phyloP scores from a whole-genome alignment of 2,888 invertebrate species.

The Synergus gifuensis region DNA sequence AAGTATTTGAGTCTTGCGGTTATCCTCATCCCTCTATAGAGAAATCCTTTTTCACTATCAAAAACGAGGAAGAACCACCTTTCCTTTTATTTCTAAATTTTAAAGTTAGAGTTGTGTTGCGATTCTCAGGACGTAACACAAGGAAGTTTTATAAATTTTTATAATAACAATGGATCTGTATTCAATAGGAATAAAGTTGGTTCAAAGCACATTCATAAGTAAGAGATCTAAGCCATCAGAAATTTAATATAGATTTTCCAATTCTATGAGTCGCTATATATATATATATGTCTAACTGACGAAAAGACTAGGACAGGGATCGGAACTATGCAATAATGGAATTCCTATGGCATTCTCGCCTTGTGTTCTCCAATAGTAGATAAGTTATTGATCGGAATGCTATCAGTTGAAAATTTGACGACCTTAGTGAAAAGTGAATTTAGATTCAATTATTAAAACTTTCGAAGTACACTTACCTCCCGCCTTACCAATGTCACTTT shows the following conservation, averaged over 20 bases:
- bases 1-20: no score
- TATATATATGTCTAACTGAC: not conserved
- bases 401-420: not conserved
- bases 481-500: no score
- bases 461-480: not conserved
- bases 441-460: not conserved
- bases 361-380: slow-evolving; percentile 7
- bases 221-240: slow-evolving; percentile 14
- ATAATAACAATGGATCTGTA: not conserved
- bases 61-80: no score
- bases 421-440: not conserved
- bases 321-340: slow-evolving; percentile 8
- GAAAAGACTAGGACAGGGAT: not conserved
- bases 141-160: not conserved
- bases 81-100: no score
- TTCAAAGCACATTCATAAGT: slow-evolving; percentile 8
- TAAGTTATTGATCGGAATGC: slow-evolving; percentile 2
- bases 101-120: no score
- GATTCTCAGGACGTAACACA: no score
- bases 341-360: not conserved
- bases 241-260: slow-evolving; percentile 11
- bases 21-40: no score
- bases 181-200: not conserved
- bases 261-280: not conserved
- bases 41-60: no score